These are phyloP conservation scores for Gopherus flavomarginatus DNA, from an alignment of 2,113 vertebrate species.

Conservation along the genomic window DNA sequence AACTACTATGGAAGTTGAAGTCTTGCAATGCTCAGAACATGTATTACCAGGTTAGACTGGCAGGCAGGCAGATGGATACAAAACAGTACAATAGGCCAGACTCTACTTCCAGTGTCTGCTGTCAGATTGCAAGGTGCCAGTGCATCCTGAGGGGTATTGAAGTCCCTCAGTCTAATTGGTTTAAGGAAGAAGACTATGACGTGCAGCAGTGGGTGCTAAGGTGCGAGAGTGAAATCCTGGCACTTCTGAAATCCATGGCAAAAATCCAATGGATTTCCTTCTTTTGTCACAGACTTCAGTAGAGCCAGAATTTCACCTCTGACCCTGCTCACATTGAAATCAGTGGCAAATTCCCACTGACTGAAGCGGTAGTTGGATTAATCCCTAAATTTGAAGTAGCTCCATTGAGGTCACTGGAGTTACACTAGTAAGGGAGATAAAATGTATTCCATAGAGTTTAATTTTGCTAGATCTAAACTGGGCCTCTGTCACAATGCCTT, in stretches of 20 bases:
- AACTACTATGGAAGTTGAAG: background rate
- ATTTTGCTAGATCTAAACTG: background rate
- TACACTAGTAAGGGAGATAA: background rate
- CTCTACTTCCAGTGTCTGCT: rapidly evolving
- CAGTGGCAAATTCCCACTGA: background rate
- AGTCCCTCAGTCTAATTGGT: rapidly evolving
- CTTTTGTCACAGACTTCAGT: background rate
- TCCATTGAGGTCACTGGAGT: background rate
- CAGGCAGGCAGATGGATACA: background rate
- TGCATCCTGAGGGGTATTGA: rapidly evolving
- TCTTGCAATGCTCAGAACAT: rapidly evolving
- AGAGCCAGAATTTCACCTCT: background rate
- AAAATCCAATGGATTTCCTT: background rate
- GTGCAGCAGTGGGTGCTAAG: background rate
- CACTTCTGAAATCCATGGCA: background rate
- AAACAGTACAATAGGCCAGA: background rate
- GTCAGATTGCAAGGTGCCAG: background rate
- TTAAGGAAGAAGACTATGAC: background rate
- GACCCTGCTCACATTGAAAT: background rate
- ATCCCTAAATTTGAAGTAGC: background rate
- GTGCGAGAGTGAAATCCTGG: background rate
- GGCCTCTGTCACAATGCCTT: background rate
- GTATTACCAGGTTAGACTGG: background rate
- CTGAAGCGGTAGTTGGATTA: background rate
- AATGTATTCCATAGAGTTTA: background rate